Conservation (phyloP, 2,113 vertebrate genomes). For the Dicerorhinus sumatrensis region DNA sequence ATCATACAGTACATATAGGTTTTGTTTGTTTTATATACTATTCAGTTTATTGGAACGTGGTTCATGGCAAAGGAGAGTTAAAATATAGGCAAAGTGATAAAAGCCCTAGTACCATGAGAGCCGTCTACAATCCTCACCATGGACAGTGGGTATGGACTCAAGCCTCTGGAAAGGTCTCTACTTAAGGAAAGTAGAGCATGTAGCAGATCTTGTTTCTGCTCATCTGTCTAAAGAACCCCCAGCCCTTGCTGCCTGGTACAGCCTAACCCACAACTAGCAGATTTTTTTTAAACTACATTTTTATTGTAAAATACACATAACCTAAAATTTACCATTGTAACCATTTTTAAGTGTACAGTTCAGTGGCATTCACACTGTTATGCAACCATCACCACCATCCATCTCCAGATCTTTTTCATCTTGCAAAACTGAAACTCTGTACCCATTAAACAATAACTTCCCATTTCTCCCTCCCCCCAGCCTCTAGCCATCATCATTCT, state of each 20-base stretch:
- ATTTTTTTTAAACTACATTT: neutral
- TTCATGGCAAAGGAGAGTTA: neutral
- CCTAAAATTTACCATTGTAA: neutral
- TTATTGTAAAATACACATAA: neutral
- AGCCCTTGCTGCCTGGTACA: neutral
- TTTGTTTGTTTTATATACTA: neutral
- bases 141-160: accelerated
- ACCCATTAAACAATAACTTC: neutral
- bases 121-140: neutral
- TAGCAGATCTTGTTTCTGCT: neutral
- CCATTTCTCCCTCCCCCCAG: neutral
- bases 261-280: neutral
- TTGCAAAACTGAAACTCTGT: neutral
- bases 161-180: too few species aligned
- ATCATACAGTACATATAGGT: neutral
- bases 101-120: neutral
- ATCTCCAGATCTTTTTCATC: neutral
- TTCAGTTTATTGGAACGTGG: neutral
- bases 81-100: neutral
- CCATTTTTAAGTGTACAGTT: neutral
- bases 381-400: neutral
- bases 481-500: neutral
- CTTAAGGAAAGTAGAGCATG: neutral
- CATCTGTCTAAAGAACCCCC: neutral
- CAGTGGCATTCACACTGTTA: neutral